phyloP scores from a whole-genome alignment of 2,888 invertebrate species.

The Troides oblongomaculatus region DNA sequence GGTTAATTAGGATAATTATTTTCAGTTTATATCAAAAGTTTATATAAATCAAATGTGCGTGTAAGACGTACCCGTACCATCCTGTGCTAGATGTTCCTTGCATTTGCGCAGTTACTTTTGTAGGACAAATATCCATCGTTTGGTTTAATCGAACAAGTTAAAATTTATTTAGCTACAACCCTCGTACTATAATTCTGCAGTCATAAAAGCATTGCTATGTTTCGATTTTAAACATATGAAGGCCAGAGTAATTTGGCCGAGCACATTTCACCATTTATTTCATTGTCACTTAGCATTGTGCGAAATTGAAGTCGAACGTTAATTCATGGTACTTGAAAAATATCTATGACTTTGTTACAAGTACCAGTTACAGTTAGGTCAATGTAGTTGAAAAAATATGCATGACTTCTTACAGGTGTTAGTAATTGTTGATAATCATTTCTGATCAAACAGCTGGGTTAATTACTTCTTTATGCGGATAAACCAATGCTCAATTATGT shows the following conservation, averaged over 20 bases:
- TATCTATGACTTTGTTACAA: neutral
- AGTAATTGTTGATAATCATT: conserved; percentile 15
- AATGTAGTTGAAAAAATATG: neutral
- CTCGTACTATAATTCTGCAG: neutral
- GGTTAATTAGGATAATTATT: too few relatives aligned
- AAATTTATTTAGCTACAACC: neutral
- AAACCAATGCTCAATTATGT: neutral
- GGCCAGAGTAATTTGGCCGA: too few relatives aligned
- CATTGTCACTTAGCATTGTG: too few relatives aligned
- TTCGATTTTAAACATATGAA: too few relatives aligned
- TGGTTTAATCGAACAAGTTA: neutral
- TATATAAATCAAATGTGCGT: conserved; percentile 22
- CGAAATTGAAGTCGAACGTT: too few relatives aligned
- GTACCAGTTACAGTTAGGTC: too few relatives aligned
- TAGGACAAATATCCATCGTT: neutral
- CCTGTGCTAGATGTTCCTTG: conserved; percentile 11
- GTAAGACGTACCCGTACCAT: conserved; percentile 20
- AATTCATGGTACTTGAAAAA: neutral
- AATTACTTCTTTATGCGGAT: conserved; percentile 11
- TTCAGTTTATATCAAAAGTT: neutral
- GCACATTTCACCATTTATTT: too few relatives aligned
- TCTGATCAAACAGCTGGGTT: conserved; percentile 12
- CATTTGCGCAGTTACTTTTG: conserved; percentile 7
- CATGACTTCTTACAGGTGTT: neutral
- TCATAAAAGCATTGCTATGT: too few relatives aligned